Evolutionary conservation across 1,140 invertebrate genomes (phyloP).

Genomic region (Bombus breviceps): DNA sequence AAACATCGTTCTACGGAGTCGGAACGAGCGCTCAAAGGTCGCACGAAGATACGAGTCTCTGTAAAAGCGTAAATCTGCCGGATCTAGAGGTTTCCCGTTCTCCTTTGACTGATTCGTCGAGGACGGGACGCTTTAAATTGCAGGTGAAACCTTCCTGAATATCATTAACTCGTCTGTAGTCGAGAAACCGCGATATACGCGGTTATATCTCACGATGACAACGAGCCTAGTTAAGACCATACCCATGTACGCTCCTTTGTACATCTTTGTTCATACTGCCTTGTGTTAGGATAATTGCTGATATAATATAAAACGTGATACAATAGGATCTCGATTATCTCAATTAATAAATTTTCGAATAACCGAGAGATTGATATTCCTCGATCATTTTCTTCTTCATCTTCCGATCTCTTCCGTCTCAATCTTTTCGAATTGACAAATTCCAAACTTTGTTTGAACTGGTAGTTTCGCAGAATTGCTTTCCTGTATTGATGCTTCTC

Average conservation of each 20-base stretch:
- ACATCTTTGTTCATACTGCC: neutral
- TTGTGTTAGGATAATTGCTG: neutral
- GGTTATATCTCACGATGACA: neutral
- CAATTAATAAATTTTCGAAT: too few species aligned
- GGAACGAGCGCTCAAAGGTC: constrained; percentile 13
- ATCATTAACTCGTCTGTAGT: neutral
- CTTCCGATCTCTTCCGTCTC: too few species aligned
- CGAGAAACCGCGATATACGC: neutral
- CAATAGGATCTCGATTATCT: too few species aligned
- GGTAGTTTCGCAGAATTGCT: too few species aligned
- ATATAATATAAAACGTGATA: neutral
- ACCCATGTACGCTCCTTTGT: neutral
- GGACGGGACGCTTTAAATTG: constrained; percentile 22
- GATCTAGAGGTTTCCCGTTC: neutral
- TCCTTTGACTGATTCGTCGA: constrained; percentile 31
- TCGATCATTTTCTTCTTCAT: too few species aligned
- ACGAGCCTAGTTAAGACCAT: neutral
- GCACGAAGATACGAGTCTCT: neutral
- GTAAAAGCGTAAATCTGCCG: constrained; percentile 30
- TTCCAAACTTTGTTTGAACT: too few species aligned
- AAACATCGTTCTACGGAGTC: neutral
- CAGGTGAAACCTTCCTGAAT: neutral
- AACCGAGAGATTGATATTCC: too few species aligned
- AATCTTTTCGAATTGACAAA: too few species aligned
- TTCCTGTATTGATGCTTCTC: too few species aligned